Evolutionary conservation across 2,888 invertebrate genomes (phyloP).

Genomic region (Idaea dimidiata): DNA sequence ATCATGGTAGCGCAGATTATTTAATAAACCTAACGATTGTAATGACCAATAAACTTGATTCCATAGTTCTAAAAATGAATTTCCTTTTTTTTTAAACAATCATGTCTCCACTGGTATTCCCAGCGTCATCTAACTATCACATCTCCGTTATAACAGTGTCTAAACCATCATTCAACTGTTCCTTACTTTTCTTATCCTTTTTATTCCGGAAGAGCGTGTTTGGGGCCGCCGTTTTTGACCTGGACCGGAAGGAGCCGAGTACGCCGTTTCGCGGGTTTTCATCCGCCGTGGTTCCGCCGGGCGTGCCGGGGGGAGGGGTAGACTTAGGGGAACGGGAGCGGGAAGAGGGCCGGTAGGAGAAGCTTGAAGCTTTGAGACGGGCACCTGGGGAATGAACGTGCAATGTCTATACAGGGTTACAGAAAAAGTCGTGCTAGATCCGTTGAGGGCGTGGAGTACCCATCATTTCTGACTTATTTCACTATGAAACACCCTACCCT

Average conservation of each 20-base stretch:
- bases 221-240: conserved; percentile 47
- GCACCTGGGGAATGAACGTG: neutral
- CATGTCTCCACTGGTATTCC: neutral
- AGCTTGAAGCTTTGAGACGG: conserved; percentile 25
- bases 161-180: conserved; percentile 44
- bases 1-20: no score
- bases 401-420: no score
- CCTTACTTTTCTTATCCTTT: conserved; percentile 44
- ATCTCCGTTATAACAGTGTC: conserved; percentile 60
- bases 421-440: no score
- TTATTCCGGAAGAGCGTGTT: conserved; percentile 62
- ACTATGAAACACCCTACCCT: no score
- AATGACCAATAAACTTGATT: no score
- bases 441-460: no score
- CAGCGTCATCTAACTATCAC: conserved; percentile 32
- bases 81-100: no score
- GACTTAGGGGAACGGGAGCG: conserved; percentile 53
- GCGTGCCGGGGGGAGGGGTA: conserved; percentile 6
- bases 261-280: conserved; percentile 47
- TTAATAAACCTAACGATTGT: no score
- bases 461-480: no score
- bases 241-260: conserved; percentile 43
- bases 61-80: no score
- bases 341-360: conserved; percentile 35
- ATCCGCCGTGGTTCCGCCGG: conserved; percentile 36